phyloP scores from a whole-genome alignment of 2,797 vertebrate species.

The Fistularia commersonii region DNA sequence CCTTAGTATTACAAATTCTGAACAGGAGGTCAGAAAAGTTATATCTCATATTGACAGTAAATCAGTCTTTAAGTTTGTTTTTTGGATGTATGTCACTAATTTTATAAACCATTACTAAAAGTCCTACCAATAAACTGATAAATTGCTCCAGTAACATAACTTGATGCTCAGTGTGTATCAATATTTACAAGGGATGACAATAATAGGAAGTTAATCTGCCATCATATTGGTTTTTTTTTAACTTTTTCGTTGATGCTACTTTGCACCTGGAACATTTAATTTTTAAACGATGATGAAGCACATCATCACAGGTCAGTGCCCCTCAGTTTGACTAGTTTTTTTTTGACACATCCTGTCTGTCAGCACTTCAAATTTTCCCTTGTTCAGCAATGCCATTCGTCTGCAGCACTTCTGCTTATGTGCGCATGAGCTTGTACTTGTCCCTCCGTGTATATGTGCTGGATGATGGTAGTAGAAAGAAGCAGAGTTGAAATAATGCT shows the following conservation, averaged over 20 bases:
- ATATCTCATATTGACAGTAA: no score
- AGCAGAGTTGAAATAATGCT: slow-evolving; percentile 42
- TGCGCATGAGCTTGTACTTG: slow-evolving; percentile 5
- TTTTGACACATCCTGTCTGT: slow-evolving; percentile 18
- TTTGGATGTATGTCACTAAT: no score
- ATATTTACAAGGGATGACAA: no score
- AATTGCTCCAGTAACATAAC: no score
- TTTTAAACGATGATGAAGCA: neutral
- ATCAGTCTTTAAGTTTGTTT: no score
- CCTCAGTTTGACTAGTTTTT: slow-evolving; percentile 2
- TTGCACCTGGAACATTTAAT: slow-evolving; percentile 6
- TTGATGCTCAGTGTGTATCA: no score
- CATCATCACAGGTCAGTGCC: neutral
- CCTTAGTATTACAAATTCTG: no score
- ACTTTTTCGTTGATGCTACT: neutral
- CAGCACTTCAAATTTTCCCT: neutral
- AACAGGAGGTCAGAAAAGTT: no score
- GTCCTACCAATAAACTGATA: no score
- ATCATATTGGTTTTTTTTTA: neutral
- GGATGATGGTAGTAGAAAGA: slow-evolving; percentile 19
- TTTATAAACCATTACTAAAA: no score
- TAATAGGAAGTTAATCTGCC: neutral
- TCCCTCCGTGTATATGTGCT: slow-evolving; percentile 4
- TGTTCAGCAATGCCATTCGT: neutral
- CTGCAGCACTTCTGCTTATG: slow-evolving; percentile 7